These are phyloP conservation scores for Urocynchramus pylzowi DNA, from an alignment of 2,113 vertebrate species.

Conservation along the genomic window DNA sequence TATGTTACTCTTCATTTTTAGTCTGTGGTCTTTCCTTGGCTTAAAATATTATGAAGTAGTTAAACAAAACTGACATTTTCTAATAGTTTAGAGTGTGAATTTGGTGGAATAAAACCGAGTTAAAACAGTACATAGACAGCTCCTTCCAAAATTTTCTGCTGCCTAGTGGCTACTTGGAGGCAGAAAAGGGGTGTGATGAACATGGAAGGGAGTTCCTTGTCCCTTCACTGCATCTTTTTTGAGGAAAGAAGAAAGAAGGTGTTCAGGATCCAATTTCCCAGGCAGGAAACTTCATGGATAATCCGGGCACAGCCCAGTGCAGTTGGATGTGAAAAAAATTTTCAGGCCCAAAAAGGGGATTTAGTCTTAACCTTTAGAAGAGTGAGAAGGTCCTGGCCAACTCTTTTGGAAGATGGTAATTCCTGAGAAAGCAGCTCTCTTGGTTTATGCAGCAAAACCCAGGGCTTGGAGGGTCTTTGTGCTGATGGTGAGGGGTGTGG, in stretches of 20 bases:
- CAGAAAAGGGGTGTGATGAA: not conserved
- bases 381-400: not conserved
- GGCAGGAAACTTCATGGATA: not conserved
- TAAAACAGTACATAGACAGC: not conserved
- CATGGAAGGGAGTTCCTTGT: not conserved
- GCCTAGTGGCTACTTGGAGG: not conserved
- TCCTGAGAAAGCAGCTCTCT: not conserved
- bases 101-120: not conserved
- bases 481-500: not conserved
- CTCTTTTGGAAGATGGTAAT: not conserved
- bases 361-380: not conserved
- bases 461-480: not conserved
- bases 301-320: too few species aligned
- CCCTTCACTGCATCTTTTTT: not conserved
- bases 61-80: not conserved
- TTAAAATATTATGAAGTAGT: not conserved
- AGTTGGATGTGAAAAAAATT: not conserved
- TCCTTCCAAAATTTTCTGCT: not conserved
- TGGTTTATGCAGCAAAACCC: not conserved
- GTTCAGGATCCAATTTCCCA: not conserved
- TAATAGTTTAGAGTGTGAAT: not conserved
- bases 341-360: not conserved
- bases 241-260: not conserved
- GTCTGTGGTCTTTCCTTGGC: not conserved
- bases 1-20: not conserved